Conservation (phyloP, 2,113 vertebrate genomes). For the Salvelinus alpinus region DNA sequence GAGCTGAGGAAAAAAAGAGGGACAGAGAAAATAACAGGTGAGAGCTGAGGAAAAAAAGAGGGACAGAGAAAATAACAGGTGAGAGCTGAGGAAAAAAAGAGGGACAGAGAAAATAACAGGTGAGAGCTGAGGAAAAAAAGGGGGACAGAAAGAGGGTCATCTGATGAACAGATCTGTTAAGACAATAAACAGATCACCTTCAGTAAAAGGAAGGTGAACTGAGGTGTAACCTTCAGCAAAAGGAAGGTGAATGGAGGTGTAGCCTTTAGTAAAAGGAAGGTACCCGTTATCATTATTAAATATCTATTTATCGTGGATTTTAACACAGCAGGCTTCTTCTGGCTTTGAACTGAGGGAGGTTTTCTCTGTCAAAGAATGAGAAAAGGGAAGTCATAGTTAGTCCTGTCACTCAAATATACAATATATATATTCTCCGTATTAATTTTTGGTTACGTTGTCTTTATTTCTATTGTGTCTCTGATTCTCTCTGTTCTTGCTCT, state of each 20-base stretch:
- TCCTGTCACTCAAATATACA: not conserved
- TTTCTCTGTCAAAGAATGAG: not conserved
- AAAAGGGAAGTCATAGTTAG: not conserved
- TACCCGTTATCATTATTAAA: not conserved
- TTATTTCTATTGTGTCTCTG: not conserved
- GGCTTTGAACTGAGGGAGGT: not conserved
- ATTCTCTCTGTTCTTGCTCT: not conserved
- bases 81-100: too few relatives aligned
- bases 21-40: too few relatives aligned
- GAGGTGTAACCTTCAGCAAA: slow-evolving; percentile 24
- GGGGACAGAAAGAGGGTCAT: slow-evolving; percentile 69
- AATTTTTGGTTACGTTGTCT: not conserved
- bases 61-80: too few relatives aligned
- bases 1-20: too few relatives aligned
- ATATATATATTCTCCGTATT: not conserved
- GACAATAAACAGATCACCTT: too few relatives aligned
- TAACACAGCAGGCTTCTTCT: not conserved
- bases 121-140: not conserved
- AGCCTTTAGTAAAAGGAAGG: too few relatives aligned
- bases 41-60: too few relatives aligned
- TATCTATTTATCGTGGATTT: not conserved
- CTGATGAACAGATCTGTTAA: not conserved
- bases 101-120: too few relatives aligned
- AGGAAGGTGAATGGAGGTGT: slow-evolving; percentile 34
- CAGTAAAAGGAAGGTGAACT: not conserved